A percentile compares a stretch with the other conserved stretches of the same genome.
phyloP scores from a whole-genome alignment of 2,797 vertebrate genomes.

The Rhincodon typus region DNA sequence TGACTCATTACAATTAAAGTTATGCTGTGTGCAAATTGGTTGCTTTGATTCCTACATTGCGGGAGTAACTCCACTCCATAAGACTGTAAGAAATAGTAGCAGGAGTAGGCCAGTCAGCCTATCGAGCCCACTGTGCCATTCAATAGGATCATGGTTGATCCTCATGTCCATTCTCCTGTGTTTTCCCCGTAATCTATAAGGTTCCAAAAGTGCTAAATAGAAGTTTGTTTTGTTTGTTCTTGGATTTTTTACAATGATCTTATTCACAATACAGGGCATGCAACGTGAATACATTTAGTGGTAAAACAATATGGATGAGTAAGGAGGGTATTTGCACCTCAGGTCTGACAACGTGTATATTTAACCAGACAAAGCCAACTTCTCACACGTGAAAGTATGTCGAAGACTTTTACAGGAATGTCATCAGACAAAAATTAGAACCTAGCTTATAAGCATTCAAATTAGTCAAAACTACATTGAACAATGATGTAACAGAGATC shows the following conservation, averaged over 20 bases:
- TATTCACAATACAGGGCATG: neutral
- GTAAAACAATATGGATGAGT: neutral
- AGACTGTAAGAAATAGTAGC: too few relatives aligned
- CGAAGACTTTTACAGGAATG: neutral
- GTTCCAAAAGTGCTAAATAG: neutral
- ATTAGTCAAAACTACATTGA: neutral
- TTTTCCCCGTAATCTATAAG: too few relatives aligned
- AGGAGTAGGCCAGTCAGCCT: too few relatives aligned
- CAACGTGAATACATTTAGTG: neutral
- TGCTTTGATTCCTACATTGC: neutral
- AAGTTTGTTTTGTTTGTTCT: neutral
- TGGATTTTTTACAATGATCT: neutral
- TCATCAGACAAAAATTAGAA: neutral
- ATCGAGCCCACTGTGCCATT: too few relatives aligned
- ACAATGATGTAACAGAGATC: neutral
- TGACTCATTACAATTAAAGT: neutral
- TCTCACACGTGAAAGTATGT: neutral
- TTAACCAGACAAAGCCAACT: neutral
- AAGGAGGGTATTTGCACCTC: neutral
- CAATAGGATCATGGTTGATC: too few relatives aligned
- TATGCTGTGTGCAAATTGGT: neutral
- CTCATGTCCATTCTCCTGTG: too few relatives aligned
- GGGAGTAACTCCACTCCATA: neutral
- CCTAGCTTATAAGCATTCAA: neutral
- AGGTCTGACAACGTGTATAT: neutral